These are phyloP conservation scores for Selene dorsalis DNA, from an alignment of 2,797 vertebrate species.

Conservation along the genomic window DNA sequence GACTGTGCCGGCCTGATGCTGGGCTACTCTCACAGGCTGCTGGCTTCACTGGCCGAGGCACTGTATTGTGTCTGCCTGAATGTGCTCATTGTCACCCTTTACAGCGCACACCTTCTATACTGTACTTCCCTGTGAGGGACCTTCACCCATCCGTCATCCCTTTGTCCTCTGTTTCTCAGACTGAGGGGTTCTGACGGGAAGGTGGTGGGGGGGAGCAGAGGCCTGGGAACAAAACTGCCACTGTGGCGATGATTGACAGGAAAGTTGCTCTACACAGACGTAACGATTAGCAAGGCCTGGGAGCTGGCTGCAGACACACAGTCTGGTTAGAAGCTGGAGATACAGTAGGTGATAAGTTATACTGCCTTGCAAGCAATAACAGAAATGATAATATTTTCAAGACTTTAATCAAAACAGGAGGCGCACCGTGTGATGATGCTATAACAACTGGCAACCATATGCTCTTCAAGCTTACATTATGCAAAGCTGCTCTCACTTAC, in stretches of 20 bases:
- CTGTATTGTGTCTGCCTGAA: slow-evolving; percentile 83
- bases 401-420: slow-evolving; percentile 33
- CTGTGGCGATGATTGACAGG: slow-evolving; percentile 81
- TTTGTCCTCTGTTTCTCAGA: slow-evolving; percentile 85
- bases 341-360: slow-evolving; percentile 13
- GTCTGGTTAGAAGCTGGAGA: slow-evolving; percentile 32
- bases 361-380: neutral
- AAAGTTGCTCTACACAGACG: slow-evolving; percentile 72
- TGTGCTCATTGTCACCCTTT: slow-evolving; percentile 82
- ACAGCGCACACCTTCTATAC: slow-evolving; percentile 82
- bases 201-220: slow-evolving; percentile 44
- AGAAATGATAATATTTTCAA: slow-evolving; percentile 7
- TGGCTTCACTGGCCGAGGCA: slow-evolving; percentile 49
- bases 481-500: slow-evolving; percentile 65
- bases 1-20: slow-evolving; percentile 71
- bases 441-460: slow-evolving; percentile 41
- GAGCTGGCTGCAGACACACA: slow-evolving; percentile 38
- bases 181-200: slow-evolving; percentile 73
- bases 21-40: slow-evolving; percentile 64
- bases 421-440: slow-evolving; percentile 13
- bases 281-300: slow-evolving; percentile 54
- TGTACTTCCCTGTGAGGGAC: slow-evolving; percentile 84
- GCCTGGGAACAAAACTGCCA: slow-evolving; percentile 80
- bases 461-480: slow-evolving; percentile 47
- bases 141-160: slow-evolving; percentile 82